Evolutionary conservation across 2,797 vertebrate genomes (phyloP).

Genomic region (Anomalospiza imberbis): DNA sequence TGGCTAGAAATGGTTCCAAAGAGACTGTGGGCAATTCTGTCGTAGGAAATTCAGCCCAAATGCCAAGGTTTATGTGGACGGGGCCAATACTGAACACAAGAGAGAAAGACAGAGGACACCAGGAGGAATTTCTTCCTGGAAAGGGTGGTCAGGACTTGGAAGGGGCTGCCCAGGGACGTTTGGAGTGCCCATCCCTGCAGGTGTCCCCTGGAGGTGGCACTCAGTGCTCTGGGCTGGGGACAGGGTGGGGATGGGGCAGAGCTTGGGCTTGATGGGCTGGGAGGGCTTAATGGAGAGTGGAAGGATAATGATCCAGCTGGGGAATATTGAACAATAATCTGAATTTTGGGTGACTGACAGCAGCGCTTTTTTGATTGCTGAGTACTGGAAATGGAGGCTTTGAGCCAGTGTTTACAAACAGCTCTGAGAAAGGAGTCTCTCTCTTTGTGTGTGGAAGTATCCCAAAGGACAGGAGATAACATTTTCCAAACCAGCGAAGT

Average conservation of each 20-base stretch:
- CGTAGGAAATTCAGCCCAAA: neutral
- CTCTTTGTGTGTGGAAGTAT: neutral
- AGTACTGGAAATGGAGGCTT: neutral
- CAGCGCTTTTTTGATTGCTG: neutral
- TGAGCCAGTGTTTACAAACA: neutral
- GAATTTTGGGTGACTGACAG: neutral
- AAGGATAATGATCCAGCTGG: neutral
- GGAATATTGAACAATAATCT: neutral
- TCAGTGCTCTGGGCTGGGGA: neutral
- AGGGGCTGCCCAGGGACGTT: neutral
- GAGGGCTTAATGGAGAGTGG: neutral
- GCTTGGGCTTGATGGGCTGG: rapidly evolving
- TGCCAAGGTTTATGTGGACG: rapidly evolving
- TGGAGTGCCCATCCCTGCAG: neutral
- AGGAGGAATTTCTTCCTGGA: neutral
- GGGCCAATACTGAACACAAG: neutral
- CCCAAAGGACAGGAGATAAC: neutral
- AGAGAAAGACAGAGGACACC: neutral
- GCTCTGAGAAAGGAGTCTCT: neutral
- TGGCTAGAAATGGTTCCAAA: neutral
- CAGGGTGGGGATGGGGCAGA: neutral
- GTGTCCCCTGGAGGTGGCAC: neutral
- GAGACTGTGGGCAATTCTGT: neutral
- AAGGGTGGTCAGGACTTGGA: rapidly evolving
- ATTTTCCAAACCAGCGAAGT: neutral